Evolutionary conservation across 2,888 invertebrate genomes (phyloP).

Genomic region (Xanthorhoe spadicearia): DNA sequence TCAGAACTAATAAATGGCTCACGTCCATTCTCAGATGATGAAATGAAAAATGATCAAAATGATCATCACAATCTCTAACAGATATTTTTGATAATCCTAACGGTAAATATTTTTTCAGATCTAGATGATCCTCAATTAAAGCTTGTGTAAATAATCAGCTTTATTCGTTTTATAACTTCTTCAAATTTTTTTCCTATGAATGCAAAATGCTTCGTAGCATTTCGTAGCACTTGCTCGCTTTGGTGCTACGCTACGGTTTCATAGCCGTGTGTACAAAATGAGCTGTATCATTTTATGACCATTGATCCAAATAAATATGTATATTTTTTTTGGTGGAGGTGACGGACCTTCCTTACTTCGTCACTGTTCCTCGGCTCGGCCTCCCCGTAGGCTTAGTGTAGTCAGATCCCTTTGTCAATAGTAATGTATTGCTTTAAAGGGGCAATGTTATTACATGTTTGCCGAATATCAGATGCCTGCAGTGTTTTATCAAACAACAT

Average conservation of each 20-base stretch:
- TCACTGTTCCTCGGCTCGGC: constrained; percentile 20
- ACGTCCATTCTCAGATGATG: background rate
- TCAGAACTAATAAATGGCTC: constrained; percentile 1
- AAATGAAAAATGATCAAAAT: too few species aligned
- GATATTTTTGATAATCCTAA: too few species aligned
- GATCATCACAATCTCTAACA: too few species aligned
- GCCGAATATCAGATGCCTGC: constrained; percentile 25
- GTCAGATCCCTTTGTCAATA: constrained; percentile 42
- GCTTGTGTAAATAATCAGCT: too few species aligned
- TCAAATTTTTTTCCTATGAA: background rate
- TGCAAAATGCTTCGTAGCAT: background rate
- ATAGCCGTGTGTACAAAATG: too few species aligned
- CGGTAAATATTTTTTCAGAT: too few species aligned
- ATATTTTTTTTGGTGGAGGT: background rate
- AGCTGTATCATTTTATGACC: too few species aligned
- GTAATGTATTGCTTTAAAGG: constrained; percentile 41
- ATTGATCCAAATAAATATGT: too few species aligned
- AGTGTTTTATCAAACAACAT: constrained; percentile 33
- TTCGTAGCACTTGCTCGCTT: too few species aligned
- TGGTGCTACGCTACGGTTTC: too few species aligned
- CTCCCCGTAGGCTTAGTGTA: constrained; percentile 37
- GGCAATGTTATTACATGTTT: constrained; percentile 38
- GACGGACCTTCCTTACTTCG: constrained; percentile 1
- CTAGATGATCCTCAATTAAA: too few species aligned
- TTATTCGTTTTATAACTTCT: too few species aligned